Evolutionary conservation across 2,888 invertebrate species (phyloP), one percentile per base, ranked within the genome.

Genomic region (Drosophila peninsularis): DNA sequence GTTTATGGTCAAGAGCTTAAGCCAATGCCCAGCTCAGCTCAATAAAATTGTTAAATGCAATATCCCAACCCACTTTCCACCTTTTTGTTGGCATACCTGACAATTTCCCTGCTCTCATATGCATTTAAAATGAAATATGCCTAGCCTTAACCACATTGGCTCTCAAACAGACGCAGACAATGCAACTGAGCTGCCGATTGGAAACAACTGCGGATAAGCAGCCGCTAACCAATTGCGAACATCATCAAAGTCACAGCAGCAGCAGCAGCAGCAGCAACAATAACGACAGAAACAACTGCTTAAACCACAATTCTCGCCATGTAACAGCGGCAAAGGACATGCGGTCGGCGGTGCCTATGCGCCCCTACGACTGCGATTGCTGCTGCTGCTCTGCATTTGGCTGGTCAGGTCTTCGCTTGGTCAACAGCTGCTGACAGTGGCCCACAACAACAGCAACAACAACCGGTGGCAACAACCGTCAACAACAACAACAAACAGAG

Each of bases 361-460:
- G 62, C 19, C 36, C n/a, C 24, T 44, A 19, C n/a, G 0, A 27
- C 27, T 10, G 17, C 17, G 9, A 27, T n/a, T 14, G 42, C 44
- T 3, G 10, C 11, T 27, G 11, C 3, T 45, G 17, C 1, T 27
- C 27, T 65, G 57, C 78, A 57, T 77, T 71, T 73, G 68, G 53
- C 61, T 66, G 88, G 89, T 71, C 83, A 75, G 77, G 77, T 80
- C 89, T 82, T 82, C 83, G 76, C 71, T 82, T 80, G 89, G 88
- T 71, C 84, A 82, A 63, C 78, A 86, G 63, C 74, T 71, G 82
- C 67, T 72, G 84, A 79, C 88, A 88, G 66, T 62, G 34, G 19
- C 54, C 57, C 49, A 36, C 57, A 71, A 19, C 64, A 75, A 36
- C 39, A 50, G 13, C 49, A 74, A 21, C 70, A 45, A 44, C 62